Percentiles rank a stretch among this genome's conserved stretches.
Evolutionary conservation across 2,113 vertebrate genomes (phyloP).

Genomic region (Tauraco erythrolophus): DNA sequence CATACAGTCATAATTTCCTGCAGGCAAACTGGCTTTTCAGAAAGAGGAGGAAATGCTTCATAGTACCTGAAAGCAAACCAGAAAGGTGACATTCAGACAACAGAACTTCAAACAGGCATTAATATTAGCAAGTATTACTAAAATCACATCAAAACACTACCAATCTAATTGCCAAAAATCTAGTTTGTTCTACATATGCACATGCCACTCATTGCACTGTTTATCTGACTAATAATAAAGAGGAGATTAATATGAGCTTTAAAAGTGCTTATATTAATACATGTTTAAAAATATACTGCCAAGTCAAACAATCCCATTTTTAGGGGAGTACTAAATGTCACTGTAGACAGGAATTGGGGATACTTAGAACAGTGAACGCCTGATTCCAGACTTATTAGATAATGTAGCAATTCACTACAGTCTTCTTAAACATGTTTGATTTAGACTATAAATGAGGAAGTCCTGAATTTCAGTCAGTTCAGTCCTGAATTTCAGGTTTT

Average conservation of each 20-base stretch:
- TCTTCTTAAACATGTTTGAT: not conserved
- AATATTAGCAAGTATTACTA: not conserved
- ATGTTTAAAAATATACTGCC: not conserved
- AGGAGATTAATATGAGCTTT: not conserved
- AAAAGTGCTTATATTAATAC: not conserved
- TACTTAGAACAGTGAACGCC: not conserved
- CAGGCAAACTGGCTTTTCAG: constrained; percentile 97
- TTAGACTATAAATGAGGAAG: not conserved
- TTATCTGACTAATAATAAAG: not conserved
- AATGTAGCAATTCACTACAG: not conserved
- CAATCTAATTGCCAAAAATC: not conserved
- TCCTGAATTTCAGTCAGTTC: not conserved
- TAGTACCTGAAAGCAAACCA: constrained; percentile 88
- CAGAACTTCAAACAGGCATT: not conserved
- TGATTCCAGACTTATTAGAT: not conserved
- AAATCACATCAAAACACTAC: not conserved
- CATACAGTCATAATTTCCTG: constrained; percentile 99
- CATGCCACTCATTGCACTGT: not conserved
- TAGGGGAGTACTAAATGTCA: not conserved
- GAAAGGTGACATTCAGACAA: not conserved
- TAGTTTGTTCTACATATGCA: not conserved
- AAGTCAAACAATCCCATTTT: not conserved
- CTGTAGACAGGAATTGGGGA: not conserved
- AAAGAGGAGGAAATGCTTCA: constrained; percentile 98
- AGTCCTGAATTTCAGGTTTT: not conserved